Evolutionary conservation across 35 echinoderm and acorn worm species (phyloP).

Genomic region (Eucidaris tribuloides): DNA sequence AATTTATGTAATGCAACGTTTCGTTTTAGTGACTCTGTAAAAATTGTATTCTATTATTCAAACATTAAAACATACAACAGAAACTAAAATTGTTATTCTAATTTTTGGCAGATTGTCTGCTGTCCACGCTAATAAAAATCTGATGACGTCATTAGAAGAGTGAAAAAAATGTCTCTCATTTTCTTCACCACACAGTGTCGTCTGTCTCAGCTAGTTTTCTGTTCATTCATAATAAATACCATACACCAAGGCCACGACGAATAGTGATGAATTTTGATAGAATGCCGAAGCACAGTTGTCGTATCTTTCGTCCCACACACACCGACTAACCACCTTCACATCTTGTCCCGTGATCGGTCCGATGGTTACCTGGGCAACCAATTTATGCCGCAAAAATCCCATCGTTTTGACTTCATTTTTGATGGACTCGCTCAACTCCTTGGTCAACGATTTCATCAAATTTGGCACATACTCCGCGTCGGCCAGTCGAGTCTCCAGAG

Average conservation of each 20-base stretch:
- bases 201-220: neutral
- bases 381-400: conserved; percentile 46
- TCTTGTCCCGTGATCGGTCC: conserved; percentile 31
- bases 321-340: conserved; percentile 31
- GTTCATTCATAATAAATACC: conserved; percentile 55
- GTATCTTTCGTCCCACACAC: conserved; percentile 40
- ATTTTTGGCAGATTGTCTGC: neutral
- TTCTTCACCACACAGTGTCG: neutral
- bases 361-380: conserved; percentile 33
- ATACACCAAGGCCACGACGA: conserved; percentile 30
- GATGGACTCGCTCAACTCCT: conserved; percentile 20
- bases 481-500: neutral
- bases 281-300: conserved; percentile 30
- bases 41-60: neutral
- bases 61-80: neutral
- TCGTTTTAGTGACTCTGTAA: no score
- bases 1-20: no score
- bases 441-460: neutral
- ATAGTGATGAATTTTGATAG: conserved; percentile 28
- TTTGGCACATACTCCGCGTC: conserved; percentile 12
- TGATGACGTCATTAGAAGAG: neutral
- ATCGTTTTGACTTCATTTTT: conserved; percentile 34
- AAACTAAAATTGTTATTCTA: neutral
- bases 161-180: neutral
- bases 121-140: neutral